These are phyloP conservation scores for Meteorus sp. DNA, from an alignment of 1,140 invertebrate species.

Conservation along the genomic window DNA sequence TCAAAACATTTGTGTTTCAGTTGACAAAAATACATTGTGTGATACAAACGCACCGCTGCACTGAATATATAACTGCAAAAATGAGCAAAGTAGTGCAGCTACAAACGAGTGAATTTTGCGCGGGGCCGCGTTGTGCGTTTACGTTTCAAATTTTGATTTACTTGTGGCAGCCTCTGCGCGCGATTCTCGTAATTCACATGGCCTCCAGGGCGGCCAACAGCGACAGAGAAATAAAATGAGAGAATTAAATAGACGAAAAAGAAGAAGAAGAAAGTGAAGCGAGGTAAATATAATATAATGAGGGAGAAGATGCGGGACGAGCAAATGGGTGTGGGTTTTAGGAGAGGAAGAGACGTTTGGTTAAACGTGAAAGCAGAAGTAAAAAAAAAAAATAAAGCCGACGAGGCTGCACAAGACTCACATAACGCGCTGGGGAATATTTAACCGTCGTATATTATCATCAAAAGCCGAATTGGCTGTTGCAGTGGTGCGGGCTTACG, in stretches of 20 bases:
- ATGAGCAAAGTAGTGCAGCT: constrained; percentile 22
- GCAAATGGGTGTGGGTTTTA: neutral
- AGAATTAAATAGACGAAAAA: constrained; percentile 22
- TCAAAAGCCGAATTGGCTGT: constrained; percentile 29
- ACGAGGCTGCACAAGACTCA: neutral
- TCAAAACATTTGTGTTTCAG: too few species aligned
- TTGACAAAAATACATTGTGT: too few species aligned
- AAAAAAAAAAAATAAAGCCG: neutral
- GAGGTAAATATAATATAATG: constrained; percentile 21
- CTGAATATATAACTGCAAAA: neutral
- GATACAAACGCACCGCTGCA: too few species aligned
- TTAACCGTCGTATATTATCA: constrained; percentile 36
- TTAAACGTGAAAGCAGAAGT: constrained; percentile 6
- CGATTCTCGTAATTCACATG: constrained; percentile 27
- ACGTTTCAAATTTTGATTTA: constrained; percentile 41
- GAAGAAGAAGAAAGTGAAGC: constrained; percentile 13
- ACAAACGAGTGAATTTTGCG: too few species aligned
- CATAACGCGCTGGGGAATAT: constrained; percentile 25
- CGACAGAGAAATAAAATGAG: constrained; percentile 16
- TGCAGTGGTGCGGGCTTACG: constrained; percentile 2
- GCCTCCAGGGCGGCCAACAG: constrained; percentile 8
- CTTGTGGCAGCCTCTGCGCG: constrained; percentile 29
- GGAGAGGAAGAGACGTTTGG: constrained; percentile 8
- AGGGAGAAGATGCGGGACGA: constrained; percentile 10
- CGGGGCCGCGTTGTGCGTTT: too few species aligned